phyloP scores from a whole-genome alignment of 2,113 vertebrate species.

The Calidris pugnax region DNA sequence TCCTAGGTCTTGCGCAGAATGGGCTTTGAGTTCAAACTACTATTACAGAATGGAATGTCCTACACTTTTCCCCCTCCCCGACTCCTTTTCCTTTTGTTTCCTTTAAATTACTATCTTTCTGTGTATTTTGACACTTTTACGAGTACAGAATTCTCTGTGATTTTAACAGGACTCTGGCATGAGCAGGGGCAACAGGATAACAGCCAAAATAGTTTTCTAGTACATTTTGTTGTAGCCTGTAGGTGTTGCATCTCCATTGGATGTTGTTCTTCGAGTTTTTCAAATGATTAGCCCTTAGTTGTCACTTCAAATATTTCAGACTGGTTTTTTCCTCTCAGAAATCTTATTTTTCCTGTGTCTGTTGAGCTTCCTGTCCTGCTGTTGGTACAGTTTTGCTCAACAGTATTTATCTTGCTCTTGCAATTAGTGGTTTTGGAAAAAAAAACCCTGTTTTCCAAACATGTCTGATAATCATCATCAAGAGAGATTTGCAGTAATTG shows the following conservation, averaged over 20 bases:
- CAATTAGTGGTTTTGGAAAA: neutral
- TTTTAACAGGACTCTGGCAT: neutral
- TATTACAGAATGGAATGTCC: neutral
- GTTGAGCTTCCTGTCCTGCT: neutral
- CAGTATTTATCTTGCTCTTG: neutral
- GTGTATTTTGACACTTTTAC: neutral
- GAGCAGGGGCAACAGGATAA: neutral
- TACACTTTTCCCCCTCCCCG: neutral
- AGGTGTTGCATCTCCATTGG: neutral
- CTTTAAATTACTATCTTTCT: neutral
- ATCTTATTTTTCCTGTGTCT: neutral
- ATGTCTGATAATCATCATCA: neutral
- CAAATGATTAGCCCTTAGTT: neutral
- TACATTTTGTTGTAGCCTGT: neutral
- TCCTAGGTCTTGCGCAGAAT: neutral
- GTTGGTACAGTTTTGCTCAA: neutral
- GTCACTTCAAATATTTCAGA: neutral
- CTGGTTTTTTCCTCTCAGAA: neutral
- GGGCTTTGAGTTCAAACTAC: neutral
- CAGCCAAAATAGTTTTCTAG: neutral
- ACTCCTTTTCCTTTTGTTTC: neutral
- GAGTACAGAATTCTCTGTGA: neutral
- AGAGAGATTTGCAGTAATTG: neutral
- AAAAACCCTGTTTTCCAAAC: neutral
- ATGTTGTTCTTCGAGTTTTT: neutral